Evolutionary conservation across 2,888 invertebrate species (phyloP).

Genomic region (Euproctis similis): DNA sequence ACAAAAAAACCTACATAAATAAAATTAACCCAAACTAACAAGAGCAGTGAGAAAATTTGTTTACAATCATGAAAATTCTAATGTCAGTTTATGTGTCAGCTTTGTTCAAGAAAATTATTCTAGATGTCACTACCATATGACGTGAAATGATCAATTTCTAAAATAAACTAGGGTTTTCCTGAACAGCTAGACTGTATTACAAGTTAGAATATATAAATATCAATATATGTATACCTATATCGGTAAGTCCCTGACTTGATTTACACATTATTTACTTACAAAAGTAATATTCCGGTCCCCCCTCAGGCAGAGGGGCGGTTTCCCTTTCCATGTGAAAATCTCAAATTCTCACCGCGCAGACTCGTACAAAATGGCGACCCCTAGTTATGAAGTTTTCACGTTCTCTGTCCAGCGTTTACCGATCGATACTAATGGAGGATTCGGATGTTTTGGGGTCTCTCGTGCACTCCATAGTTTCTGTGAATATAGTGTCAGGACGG

Average conservation of each 20-base stretch:
- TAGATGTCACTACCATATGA: slow-evolving; percentile 56
- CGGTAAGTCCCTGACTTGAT: slow-evolving; percentile 44
- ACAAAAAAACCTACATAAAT: slow-evolving; percentile 1
- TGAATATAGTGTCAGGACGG: slow-evolving; percentile 57
- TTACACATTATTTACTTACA: slow-evolving; percentile 31
- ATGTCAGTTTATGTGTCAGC: slow-evolving; percentile 51
- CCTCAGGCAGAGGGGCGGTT: slow-evolving; percentile 66
- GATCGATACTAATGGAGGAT: slow-evolving; percentile 80
- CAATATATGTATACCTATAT: slow-evolving; percentile 31
- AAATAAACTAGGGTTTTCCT: slow-evolving; percentile 67
- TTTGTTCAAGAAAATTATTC: slow-evolving; percentile 40
- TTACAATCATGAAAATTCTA: slow-evolving; percentile 27
- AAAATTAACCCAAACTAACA: slow-evolving; percentile 12
- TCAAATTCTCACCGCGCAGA: slow-evolving; percentile 81
- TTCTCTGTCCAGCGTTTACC: slow-evolving; percentile 67
- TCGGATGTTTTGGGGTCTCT: slow-evolving; percentile 66
- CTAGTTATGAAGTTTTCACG: slow-evolving; percentile 69
- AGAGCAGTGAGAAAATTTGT: slow-evolving; percentile 35
- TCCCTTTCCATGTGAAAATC: slow-evolving; percentile 69
- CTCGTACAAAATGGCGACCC: slow-evolving; percentile 81
- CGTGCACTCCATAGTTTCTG: slow-evolving; percentile 56
- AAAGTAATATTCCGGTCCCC: slow-evolving; percentile 49
- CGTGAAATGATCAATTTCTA: slow-evolving; percentile 65
- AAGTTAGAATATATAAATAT: slow-evolving; percentile 32
- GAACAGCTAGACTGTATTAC: slow-evolving; percentile 36